These are phyloP conservation scores for Sebastolobus altivelis DNA, from an alignment of 2,797 vertebrate genomes.

Conservation along the genomic window DNA sequence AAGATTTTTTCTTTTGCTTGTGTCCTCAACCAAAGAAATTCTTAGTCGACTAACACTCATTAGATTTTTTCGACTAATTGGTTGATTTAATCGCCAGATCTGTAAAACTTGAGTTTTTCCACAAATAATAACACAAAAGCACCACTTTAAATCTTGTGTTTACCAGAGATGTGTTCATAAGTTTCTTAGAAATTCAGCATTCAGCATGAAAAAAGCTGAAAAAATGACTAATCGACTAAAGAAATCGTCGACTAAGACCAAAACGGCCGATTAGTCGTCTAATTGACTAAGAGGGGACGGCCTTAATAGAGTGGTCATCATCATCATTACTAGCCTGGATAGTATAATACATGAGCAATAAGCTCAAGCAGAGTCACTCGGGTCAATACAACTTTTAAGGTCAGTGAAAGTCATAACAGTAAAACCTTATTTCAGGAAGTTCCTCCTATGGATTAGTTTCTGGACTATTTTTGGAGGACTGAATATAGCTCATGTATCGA, in stretches of 20 bases:
- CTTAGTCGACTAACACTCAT: no score
- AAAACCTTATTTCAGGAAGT: background rate
- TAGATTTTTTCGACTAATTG: no score
- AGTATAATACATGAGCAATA: background rate
- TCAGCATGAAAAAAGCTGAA: no score
- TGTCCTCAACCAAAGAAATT: no score
- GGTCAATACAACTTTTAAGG: background rate
- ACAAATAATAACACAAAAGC: no score
- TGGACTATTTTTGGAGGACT: background rate
- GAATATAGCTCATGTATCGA: background rate
- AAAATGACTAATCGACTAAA: no score
- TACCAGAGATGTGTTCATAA: rapidly evolving
- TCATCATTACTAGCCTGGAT: background rate
- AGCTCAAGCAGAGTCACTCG: background rate
- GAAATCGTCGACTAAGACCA: no score
- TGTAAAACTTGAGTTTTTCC: no score
- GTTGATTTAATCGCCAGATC: no score
- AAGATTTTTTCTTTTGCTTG: background rate
- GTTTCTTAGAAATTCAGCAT: no score
- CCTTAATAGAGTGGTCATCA: background rate
- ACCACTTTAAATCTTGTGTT: rapidly evolving
- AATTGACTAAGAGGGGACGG: no score
- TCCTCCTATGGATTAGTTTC: background rate
- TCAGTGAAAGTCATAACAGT: constrained; percentile 9
- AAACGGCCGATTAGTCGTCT: no score